Percentiles rank a stretch among this genome's conserved stretches.
phyloP scores from a whole-genome alignment of 2,888 invertebrate species.

The Parasteatoda lunata region DNA sequence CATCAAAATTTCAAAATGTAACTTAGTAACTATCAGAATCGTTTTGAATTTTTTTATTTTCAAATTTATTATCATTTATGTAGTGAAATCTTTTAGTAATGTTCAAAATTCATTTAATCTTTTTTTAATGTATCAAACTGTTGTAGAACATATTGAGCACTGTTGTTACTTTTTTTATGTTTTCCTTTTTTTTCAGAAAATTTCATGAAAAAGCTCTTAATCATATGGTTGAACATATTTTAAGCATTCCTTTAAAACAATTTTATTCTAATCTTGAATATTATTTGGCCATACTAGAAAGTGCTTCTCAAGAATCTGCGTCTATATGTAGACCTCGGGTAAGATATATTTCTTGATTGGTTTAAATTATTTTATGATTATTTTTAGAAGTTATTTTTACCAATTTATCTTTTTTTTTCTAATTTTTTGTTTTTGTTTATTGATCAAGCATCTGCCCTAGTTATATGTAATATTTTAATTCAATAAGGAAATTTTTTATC shows the following conservation, averaged over 20 bases:
- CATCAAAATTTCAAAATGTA: too few relatives aligned
- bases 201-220: conserved; percentile 37
- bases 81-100: neutral
- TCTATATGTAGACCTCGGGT: conserved; percentile 49
- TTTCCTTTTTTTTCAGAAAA: conserved; percentile 27
- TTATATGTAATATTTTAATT: too few relatives aligned
- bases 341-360: neutral
- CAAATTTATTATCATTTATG: neutral
- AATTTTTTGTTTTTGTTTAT: too few relatives aligned
- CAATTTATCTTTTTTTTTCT: too few relatives aligned
- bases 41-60: too few relatives aligned
- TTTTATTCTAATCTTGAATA: conserved; percentile 32
- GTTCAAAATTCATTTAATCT: neutral
- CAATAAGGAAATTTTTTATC: too few relatives aligned
- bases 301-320: conserved; percentile 38
- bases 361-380: neutral
- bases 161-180: neutral
- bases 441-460: too few relatives aligned
- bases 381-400: too few relatives aligned
- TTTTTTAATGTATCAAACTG: neutral
- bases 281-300: conserved; percentile 51
- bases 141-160: neutral
- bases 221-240: conserved; percentile 55
- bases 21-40: too few relatives aligned
- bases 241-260: conserved; percentile 49